A percentile compares a stretch with the other conserved stretches of the same genome.
These are phyloP conservation scores for Anoncus sp. DNA, from an alignment of 2,888 invertebrate species.

Conservation along the genomic window DNA sequence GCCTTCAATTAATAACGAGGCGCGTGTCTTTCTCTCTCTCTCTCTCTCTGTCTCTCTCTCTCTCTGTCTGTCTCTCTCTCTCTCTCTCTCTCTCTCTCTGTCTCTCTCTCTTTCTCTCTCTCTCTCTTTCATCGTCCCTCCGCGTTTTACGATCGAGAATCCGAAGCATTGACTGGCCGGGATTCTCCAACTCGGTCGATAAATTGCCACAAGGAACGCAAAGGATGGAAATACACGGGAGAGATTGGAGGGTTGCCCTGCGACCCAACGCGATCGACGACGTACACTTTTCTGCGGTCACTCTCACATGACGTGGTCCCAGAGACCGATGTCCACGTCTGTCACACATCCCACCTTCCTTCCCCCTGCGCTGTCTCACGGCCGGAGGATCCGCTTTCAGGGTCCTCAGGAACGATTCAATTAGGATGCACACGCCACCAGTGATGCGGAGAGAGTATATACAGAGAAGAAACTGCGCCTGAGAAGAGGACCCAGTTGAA, in stretches of 20 bases:
- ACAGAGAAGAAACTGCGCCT: slow-evolving; percentile 17
- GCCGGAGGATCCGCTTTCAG: slow-evolving; percentile 65
- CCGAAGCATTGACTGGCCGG: slow-evolving; percentile 29
- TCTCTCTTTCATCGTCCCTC: no score
- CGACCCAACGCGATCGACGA: slow-evolving; percentile 51
- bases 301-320: slow-evolving; percentile 38
- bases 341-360: slow-evolving; percentile 79
- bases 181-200: slow-evolving; percentile 26
- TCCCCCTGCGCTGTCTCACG: slow-evolving; percentile 73
- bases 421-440: slow-evolving; percentile 72
- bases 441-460: neutral
- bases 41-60: no score
- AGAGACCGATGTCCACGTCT: slow-evolving; percentile 72
- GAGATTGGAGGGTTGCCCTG: slow-evolving; percentile 47
- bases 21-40: slow-evolving; percentile 1
- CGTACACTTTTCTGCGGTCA: slow-evolving; percentile 42
- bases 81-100: no score
- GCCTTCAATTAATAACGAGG: slow-evolving; percentile 67
- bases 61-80: no score
- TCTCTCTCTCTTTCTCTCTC: no score
- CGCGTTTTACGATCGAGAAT: slow-evolving; percentile 39
- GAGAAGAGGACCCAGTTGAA: neutral
- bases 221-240: slow-evolving; percentile 55
- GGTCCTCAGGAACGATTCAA: slow-evolving; percentile 76
- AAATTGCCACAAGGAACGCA: no score